Evolutionary conservation across 2,113 vertebrate species (phyloP).

Genomic region (Carassius carassius): DNA sequence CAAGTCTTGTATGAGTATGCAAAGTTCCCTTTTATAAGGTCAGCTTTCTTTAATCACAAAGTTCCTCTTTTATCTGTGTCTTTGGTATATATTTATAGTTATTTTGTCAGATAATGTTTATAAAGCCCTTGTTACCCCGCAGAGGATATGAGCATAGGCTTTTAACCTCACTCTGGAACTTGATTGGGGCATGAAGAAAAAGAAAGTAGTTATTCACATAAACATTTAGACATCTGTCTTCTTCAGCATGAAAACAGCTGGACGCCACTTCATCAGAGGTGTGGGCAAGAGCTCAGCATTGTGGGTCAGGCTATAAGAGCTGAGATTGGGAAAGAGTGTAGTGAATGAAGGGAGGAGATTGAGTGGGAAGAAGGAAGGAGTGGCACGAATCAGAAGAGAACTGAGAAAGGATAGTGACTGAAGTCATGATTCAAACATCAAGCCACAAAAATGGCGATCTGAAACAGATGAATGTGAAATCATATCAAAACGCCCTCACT

Average conservation of each 20-base stretch:
- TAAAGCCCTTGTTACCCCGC: constrained; percentile 58
- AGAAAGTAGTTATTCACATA: constrained; percentile 73
- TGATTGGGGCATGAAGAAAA: constrained; percentile 71
- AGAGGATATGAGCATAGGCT: constrained; percentile 66
- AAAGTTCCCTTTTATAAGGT: constrained; percentile 69
- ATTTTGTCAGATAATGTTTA: constrained; percentile 56
- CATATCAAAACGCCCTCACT: constrained; percentile 54
- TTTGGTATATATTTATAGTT: constrained; percentile 60
- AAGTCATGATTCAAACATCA: constrained; percentile 70
- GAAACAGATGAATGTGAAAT: constrained; percentile 68
- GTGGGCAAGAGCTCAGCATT: constrained; percentile 65
- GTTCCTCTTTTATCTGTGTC: constrained; percentile 65
- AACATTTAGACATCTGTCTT: constrained; percentile 83
- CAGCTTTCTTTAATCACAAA: constrained; percentile 64
- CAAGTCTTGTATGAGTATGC: constrained; percentile 47
- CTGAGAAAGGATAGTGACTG: constrained; percentile 65
- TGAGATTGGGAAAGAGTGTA: constrained; percentile 11
- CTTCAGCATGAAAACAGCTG: constrained; percentile 80
- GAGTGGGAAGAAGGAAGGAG: constrained; percentile 57
- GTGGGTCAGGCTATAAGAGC: constrained; percentile 63
- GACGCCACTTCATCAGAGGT: constrained; percentile 66
- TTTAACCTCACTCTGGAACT: constrained; percentile 69
- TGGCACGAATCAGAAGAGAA: constrained; percentile 39
- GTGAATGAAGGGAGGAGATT: constrained; percentile 58
- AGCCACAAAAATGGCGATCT: constrained; percentile 71